These are phyloP conservation scores for Paracanthobrama guichenoti DNA, from an alignment of 2,113 vertebrate species.

Conservation along the genomic window DNA sequence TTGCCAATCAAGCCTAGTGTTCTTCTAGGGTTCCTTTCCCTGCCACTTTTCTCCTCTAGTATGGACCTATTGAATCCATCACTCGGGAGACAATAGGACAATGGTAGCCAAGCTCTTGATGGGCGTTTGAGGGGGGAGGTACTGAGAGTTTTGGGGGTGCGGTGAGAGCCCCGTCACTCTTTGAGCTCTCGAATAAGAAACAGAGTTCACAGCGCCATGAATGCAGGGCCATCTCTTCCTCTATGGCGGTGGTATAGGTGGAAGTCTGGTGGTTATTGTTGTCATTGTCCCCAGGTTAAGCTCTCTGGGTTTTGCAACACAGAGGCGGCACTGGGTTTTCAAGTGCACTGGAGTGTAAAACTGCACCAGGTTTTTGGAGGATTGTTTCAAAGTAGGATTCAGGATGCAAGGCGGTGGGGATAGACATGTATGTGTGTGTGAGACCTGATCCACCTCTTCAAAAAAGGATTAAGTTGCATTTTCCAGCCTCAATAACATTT, in stretches of 20 bases:
- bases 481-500: slow-evolving; percentile 20
- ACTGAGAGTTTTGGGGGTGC: slow-evolving; percentile 58
- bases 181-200: slow-evolving; percentile 61
- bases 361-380: slow-evolving; percentile 67
- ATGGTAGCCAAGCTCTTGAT: slow-evolving; percentile 56
- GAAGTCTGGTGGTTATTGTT: slow-evolving; percentile 61
- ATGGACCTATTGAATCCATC: slow-evolving; percentile 70
- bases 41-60: slow-evolving; percentile 62
- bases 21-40: slow-evolving; percentile 50
- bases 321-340: slow-evolving; percentile 68
- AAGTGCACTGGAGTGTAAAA: slow-evolving; percentile 74
- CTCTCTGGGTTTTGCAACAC: slow-evolving; percentile 59
- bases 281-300: slow-evolving; percentile 67
- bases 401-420: slow-evolving; percentile 58
- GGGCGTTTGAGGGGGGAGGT: slow-evolving; percentile 43
- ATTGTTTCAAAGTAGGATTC: slow-evolving; percentile 49
- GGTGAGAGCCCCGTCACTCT: slow-evolving; percentile 70
- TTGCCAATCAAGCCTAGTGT: slow-evolving; percentile 70
- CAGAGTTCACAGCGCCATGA: slow-evolving; percentile 71
- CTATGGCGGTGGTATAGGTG: slow-evolving; percentile 64
- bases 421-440: background rate
- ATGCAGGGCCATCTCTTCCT: slow-evolving; percentile 68
- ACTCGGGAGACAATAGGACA: slow-evolving; percentile 69
- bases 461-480: slow-evolving; percentile 36
- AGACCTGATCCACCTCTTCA: slow-evolving; percentile 22